phyloP scores from a whole-genome alignment of 2,888 invertebrate species.

The Miltochrista miniata region DNA sequence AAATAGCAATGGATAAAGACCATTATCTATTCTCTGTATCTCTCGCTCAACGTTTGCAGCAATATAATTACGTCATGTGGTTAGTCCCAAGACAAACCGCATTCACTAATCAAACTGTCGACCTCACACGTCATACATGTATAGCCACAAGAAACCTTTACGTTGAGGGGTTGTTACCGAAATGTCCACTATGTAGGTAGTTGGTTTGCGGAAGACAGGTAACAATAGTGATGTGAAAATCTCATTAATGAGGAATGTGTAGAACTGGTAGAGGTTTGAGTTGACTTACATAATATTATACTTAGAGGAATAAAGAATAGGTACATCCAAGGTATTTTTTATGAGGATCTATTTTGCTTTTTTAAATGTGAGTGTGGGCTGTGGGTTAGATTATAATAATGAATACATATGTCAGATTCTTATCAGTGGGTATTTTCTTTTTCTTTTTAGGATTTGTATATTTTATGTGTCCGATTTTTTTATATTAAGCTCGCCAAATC shows the following conservation, averaged over 20 bases:
- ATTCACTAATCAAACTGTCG: slow-evolving; percentile 11
- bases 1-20: not conserved
- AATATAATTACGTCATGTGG: slow-evolving; percentile 7
- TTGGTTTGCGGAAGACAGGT: not conserved
- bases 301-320: no score
- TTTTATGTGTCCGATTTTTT: no score
- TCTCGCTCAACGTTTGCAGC: not conserved
- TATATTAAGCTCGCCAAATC: no score
- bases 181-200: slow-evolving; percentile 1
- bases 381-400: no score
- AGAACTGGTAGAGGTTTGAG: not conserved
- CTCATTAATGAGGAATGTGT: slow-evolving; percentile 4
- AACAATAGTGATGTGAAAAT: not conserved
- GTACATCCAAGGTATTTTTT: no score
- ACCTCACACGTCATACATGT: slow-evolving; percentile 5
- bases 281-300: not conserved
- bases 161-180: slow-evolving; percentile 2
- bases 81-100: slow-evolving; percentile 7
- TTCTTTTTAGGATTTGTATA: no score
- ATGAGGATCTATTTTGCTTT: no score
- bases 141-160: slow-evolving; percentile 4
- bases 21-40: not conserved
- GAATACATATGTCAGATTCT: no score
- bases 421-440: no score
- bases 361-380: no score